Percentiles rank a stretch among this genome's conserved stretches.
phyloP scores from a whole-genome alignment of 1,140 invertebrate genomes.

The Copidosoma floridanum region DNA sequence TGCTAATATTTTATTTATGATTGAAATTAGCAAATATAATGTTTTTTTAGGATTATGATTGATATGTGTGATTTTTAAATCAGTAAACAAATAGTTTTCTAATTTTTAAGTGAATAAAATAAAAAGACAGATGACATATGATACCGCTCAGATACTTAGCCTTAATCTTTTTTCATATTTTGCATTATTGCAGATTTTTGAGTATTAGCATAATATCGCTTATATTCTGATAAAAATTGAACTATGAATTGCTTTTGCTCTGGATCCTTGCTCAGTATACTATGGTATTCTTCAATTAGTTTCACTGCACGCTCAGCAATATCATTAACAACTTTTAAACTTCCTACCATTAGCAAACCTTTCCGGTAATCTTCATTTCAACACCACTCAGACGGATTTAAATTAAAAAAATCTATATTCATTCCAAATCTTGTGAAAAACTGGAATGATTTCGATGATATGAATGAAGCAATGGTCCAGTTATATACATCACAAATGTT shows the following conservation, averaged over 20 bases:
- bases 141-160: conserved; percentile 6
- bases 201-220: conserved; percentile 12
- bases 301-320: conserved; percentile 26
- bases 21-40: background rate
- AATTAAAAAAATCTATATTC: conserved; percentile 12
- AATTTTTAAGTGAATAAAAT: background rate
- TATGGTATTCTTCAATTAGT: conserved; percentile 30
- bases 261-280: conserved; percentile 10
- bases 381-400: conserved; percentile 3
- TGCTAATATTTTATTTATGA: background rate
- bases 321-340: conserved; percentile 32
- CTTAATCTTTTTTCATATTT: conserved; percentile 15
- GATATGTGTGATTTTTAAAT: background rate
- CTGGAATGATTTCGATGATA: conserved; percentile 5
- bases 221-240: conserved; percentile 22
- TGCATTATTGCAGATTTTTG: conserved; percentile 14
- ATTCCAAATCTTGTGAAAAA: conserved; percentile 23
- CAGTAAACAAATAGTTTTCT: no score
- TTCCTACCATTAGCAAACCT: conserved; percentile 8
- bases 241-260: conserved; percentile 22
- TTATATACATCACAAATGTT: conserved; percentile 4
- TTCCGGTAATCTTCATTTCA: no score
- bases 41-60: background rate
- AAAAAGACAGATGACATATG: background rate
- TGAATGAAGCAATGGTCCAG: conserved; percentile 15